Conservation (phyloP, 1,140 invertebrate genomes). For the Brachystomella parvula region DNA sequence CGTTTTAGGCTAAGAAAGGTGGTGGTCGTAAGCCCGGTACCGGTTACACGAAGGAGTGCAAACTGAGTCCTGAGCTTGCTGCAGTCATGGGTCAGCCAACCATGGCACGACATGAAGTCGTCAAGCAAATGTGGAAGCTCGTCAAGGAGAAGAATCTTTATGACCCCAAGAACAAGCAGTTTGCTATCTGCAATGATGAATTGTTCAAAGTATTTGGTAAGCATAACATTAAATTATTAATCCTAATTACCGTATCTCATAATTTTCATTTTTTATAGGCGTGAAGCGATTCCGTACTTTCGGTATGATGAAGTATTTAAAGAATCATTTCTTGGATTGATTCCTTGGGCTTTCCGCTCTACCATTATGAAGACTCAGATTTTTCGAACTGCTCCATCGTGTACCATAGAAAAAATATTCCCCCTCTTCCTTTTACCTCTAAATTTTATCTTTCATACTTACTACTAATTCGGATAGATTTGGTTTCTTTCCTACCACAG, state of each 20-base stretch:
- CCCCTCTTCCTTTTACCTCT: too few species aligned
- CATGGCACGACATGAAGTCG: conserved; percentile 84
- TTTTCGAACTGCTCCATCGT: too few species aligned
- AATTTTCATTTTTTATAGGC: conserved; percentile 43
- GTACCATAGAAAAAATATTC: too few species aligned
- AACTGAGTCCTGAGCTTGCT: conserved; percentile 75
- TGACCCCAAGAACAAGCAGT: conserved; percentile 76
- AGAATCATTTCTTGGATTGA: conserved; percentile 75
- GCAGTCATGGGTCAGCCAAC: conserved; percentile 72
- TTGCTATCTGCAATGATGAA: conserved; percentile 84
- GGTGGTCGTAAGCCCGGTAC: conserved; percentile 44
- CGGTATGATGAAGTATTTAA: conserved; percentile 91
- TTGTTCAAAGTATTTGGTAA: conserved; percentile 74
- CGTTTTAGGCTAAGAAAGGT: conserved; percentile 33
- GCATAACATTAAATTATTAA: conserved; percentile 22
- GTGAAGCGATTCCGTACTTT: conserved; percentile 83
- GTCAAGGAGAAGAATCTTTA: conserved; percentile 86
- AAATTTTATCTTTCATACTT: too few species aligned
- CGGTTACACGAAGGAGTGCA: conserved; percentile 71
- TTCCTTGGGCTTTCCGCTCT: too few species aligned
- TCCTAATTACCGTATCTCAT: conserved; percentile 4
- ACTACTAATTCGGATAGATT: too few species aligned
- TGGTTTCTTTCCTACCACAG: too few species aligned
- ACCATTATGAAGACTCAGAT: too few species aligned
- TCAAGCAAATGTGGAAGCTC: conserved; percentile 81